Evolutionary conservation across 2,797 vertebrate species (phyloP), one percentile per base, ranked within the genome.

Genomic region (Halcyon leucocephala): DNA sequence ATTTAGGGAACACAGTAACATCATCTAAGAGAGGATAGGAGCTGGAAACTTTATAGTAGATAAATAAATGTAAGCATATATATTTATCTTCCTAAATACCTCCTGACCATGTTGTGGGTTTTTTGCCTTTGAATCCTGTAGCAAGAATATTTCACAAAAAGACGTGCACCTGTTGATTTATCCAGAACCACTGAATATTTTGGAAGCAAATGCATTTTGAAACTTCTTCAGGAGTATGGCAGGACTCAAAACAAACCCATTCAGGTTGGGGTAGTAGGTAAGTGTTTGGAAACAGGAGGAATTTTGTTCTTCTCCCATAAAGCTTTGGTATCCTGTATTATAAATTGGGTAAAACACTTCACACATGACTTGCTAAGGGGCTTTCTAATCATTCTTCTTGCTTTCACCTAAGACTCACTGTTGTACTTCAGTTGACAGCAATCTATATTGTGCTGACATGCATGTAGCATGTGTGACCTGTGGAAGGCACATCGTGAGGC

Each of bases 241-340:
- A 95, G 82, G 13, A 95, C 82, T 17, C 95, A 29, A 2, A 90
- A 97, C 52, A 97, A 94, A 84, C 76, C 95, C 37, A 98, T 99
- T 85, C 98, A 97, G 80, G 98, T 99, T 89, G 99, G 99, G 1
- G 72, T 99, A 18, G 98, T 99, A 57, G 99, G 99, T 99, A 96
- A 98, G 99, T 6, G 11, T 57, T 69, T 42, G 14, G 14, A 82
- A 28, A 37, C 12, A 61, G 28, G 31, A 77, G 29, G 18, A 78
- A 11, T 88, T 73, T 60, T 28, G 10, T 84, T 41, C 14, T 80
- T 37, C 12, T 51, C 41, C 65, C 5, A 1, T 46, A 42, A 73
- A 76, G 37, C 62, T 89, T 58, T 78, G 25, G 31, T 89, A 39
- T 67, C 28, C 28, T 52, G 6, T 58, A 15, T 35, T 31, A 25